Evolutionary conservation across 2,113 vertebrate species (phyloP).

Genomic region (Peromyscus polionotus): DNA sequence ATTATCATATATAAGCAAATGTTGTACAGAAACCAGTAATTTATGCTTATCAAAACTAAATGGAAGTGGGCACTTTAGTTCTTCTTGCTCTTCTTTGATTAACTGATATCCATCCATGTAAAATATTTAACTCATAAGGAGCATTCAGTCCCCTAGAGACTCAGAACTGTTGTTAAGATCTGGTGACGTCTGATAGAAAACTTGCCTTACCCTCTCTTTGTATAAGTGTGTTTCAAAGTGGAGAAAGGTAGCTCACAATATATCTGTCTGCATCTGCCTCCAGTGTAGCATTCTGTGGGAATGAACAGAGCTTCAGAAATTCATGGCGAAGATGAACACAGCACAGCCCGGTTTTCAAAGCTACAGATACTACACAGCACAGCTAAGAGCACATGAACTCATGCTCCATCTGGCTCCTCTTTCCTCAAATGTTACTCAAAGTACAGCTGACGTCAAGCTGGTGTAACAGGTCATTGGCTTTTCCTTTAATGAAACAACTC

Average conservation of each 20-base stretch:
- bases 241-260: background rate
- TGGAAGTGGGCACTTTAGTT: background rate
- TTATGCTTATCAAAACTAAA: background rate
- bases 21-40: background rate
- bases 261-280: background rate
- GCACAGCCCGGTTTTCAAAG: background rate
- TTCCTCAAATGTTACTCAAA: background rate
- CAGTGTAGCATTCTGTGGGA: background rate
- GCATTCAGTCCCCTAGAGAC: background rate
- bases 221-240: background rate
- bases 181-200: background rate
- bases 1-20: background rate
- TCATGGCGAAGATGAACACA: background rate
- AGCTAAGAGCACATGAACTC: background rate
- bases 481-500: slow-evolving; percentile 14
- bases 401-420: background rate
- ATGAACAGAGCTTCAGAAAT: background rate
- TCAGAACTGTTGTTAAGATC: background rate
- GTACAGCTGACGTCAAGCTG: background rate
- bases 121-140: background rate
- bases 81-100: background rate
- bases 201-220: background rate
- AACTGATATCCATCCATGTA: background rate
- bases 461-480: background rate
- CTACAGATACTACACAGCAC: background rate